Evolutionary conservation across 2,888 invertebrate genomes (phyloP), one percentile per base, ranked within the genome.

Genomic region (Tethea ocularis): DNA sequence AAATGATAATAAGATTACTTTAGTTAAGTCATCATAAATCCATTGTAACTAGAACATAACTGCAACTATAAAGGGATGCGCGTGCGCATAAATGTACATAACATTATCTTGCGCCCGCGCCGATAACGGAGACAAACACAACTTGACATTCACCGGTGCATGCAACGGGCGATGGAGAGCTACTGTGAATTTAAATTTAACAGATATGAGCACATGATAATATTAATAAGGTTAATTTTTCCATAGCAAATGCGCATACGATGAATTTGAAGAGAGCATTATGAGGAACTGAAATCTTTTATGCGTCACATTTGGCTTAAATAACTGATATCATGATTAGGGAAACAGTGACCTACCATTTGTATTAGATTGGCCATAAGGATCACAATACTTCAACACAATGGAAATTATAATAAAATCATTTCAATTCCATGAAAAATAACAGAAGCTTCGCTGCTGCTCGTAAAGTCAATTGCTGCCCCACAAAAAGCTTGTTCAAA

Each of bases 141-240:
- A 33, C 29, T 20, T 33, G 33, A 22, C 36, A 54, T 17, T 54
- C 33, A 54, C 54, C 36, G 54, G 54, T 54, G 54, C 54, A 36
- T 54, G 54, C 54, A 36, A 54, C 54, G 53, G 53, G 33, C 53
- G 29, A 54, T 36, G 20, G 36, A 20, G 22, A 15, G 33, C 54
- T 22, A 36, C 54, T 22, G 13, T 54, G 54, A 33, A 54, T 54
- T 54, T 54, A 36, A 54, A 54, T 33, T 20, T 36, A 22, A 13
- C 11, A 33, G 33, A 53, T 33, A 11, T 33, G 20, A 33, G 20
- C 36, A 22, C 11, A 29, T 13, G 20, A 53, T 33, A 33, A 22
- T 52, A 20, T 17, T 38, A n/a, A 5, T 5, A 38, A 4, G 38
- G n/a, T 38, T 11, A 33, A 13, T 38, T 38, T 33, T 38, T 38